These are phyloP conservation scores for Gopherus evgoodei DNA, from an alignment of 2,113 vertebrate genomes.

Conservation along the genomic window DNA sequence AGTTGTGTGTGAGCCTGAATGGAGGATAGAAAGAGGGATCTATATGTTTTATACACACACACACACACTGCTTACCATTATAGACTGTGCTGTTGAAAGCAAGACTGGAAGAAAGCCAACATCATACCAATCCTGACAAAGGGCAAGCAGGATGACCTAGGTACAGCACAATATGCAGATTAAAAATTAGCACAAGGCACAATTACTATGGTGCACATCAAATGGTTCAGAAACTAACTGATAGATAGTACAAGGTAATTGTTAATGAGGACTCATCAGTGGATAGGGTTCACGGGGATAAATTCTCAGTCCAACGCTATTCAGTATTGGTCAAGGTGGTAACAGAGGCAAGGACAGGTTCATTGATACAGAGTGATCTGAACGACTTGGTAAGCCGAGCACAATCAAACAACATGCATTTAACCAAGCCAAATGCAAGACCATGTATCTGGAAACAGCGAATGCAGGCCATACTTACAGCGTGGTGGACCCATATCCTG, in stretches of 20 bases:
- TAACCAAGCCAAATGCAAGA: background rate
- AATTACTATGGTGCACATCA: background rate
- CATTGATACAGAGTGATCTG: background rate
- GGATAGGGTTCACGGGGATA: background rate
- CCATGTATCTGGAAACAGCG: background rate
- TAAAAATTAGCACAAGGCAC: background rate
- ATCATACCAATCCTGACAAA: background rate
- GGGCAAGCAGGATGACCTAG: background rate
- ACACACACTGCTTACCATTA: background rate
- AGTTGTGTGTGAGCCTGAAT: background rate
- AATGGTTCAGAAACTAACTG: background rate
- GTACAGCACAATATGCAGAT: background rate
- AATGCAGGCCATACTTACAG: background rate
- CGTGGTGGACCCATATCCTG: background rate
- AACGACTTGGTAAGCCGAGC: accelerated
- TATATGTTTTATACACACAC: background rate
- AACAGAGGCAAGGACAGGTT: background rate
- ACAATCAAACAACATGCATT: background rate
- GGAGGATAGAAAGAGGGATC: background rate
- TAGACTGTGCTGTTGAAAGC: background rate
- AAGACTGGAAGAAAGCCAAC: background rate
- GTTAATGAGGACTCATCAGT: slow-evolving; percentile 27
- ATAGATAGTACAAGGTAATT: background rate
- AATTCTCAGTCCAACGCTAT: background rate
- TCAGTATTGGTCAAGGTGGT: background rate